phyloP scores from a whole-genome alignment of 2,888 invertebrate genomes.

The Pammene aurita region DNA sequence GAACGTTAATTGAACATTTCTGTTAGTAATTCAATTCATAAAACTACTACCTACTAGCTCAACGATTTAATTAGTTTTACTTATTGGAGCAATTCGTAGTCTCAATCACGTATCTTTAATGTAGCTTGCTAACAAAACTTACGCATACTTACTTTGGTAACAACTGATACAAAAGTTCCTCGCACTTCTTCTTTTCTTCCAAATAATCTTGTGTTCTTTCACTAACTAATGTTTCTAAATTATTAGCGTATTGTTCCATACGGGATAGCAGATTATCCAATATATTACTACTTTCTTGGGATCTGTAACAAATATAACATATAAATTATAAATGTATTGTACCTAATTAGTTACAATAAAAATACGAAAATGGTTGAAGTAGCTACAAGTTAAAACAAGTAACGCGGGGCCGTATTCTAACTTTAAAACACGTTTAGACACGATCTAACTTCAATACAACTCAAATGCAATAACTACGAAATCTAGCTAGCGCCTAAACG shows the following conservation, averaged over 20 bases:
- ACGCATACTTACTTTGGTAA: constrained; percentile 90
- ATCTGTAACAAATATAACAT: constrained; percentile 82
- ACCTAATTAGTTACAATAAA: too few species aligned
- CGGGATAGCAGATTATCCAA: constrained; percentile 97
- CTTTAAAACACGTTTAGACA: too few species aligned
- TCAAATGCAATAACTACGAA: too few species aligned
- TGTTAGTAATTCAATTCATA: neutral
- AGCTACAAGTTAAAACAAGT: too few species aligned
- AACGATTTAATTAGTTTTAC: neutral
- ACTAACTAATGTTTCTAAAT: constrained; percentile 97
- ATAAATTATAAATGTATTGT: too few species aligned
- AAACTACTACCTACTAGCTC: neutral
- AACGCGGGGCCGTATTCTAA: too few species aligned
- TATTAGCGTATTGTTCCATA: constrained; percentile 99
- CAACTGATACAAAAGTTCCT: constrained; percentile 97
- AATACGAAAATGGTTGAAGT: too few species aligned
- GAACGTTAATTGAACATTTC: neutral
- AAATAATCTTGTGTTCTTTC: constrained; percentile 98
- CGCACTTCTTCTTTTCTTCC: constrained; percentile 99
- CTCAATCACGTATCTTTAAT: neutral
- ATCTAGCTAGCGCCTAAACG: too few species aligned
- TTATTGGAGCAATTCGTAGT: neutral
- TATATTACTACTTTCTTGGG: constrained; percentile 95
- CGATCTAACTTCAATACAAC: too few species aligned
- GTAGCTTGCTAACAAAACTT: neutral